Conservation (phyloP, 2,797 vertebrate genomes). For the Gymnoscopelus braueri region DNA sequence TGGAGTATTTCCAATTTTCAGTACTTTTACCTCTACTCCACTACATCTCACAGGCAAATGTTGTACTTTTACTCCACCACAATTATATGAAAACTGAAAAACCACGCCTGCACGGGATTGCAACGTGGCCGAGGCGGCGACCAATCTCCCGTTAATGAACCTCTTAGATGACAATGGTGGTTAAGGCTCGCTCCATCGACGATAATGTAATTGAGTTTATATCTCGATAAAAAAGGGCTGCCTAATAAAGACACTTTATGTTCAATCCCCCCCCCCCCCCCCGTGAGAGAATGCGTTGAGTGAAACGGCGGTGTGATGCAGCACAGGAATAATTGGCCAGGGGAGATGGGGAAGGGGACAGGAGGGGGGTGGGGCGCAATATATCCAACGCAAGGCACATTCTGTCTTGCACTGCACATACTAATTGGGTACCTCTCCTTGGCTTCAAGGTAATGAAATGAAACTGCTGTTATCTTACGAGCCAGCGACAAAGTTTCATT, state of each 20-base stretch:
- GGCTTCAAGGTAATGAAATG: conserved; percentile 74
- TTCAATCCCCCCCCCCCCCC: not conserved
- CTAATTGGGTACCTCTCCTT: conserved; percentile 73
- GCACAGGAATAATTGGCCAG: conserved; percentile 68
- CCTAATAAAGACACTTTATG: conserved; percentile 57
- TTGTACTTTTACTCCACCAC: too few relatives aligned
- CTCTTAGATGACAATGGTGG: conserved; percentile 25
- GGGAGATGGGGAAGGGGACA: conserved; percentile 48
- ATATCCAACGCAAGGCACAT: conserved; percentile 46
- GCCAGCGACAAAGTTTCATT: conserved; percentile 55
- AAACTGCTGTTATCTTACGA: conserved; percentile 67
- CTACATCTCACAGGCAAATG: too few relatives aligned
- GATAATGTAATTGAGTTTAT: conserved; percentile 55
- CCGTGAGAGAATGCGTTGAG: conserved; percentile 32
- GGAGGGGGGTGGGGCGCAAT: not conserved
- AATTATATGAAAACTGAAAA: too few relatives aligned
- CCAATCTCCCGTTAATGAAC: conserved; percentile 41
- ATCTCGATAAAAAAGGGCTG: conserved; percentile 46
- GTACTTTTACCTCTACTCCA: too few relatives aligned
- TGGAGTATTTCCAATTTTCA: too few relatives aligned
- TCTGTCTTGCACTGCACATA: conserved; percentile 67
- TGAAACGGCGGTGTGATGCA: conserved; percentile 51
- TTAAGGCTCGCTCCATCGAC: conserved; percentile 36
- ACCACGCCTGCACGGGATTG: too few relatives aligned
- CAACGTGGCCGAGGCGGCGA: not conserved